phyloP scores from a whole-genome alignment of 2,888 invertebrate genomes.

The Coecobrya sp. region DNA sequence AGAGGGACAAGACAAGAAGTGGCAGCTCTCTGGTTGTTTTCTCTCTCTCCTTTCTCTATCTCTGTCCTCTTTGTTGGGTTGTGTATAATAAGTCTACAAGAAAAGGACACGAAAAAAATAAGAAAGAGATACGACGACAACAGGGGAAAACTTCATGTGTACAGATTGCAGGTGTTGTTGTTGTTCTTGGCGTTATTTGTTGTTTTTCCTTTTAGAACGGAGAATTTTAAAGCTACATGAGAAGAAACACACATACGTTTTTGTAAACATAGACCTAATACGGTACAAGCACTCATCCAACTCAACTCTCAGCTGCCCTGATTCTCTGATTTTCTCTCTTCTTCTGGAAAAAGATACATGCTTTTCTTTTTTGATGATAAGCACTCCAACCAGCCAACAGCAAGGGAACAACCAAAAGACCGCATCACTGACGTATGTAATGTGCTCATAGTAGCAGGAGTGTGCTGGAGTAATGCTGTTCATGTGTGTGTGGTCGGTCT shows the following conservation, averaged over 20 bases:
- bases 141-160: constrained; percentile 54
- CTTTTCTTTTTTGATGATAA: constrained; percentile 39
- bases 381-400: constrained; percentile 19
- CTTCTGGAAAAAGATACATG: neutral
- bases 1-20: constrained; percentile 64
- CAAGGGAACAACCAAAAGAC: constrained; percentile 40
- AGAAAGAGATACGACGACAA: constrained; percentile 27
- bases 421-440: constrained; percentile 71
- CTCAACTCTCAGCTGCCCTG: neutral
- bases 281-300: neutral
- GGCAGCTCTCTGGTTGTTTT: constrained; percentile 57
- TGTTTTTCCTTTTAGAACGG: constrained; percentile 13
- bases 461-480: constrained; percentile 53
- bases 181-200: constrained; percentile 62
- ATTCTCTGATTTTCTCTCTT: constrained; percentile 26
- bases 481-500: constrained; percentile 36
- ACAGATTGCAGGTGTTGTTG: constrained; percentile 80
- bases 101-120: constrained; percentile 30
- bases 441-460: constrained; percentile 25
- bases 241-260: neutral
- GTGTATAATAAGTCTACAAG: constrained; percentile 47
- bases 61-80: constrained; percentile 7
- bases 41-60: neutral
- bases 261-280: neutral
- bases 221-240: constrained; percentile 33